Base-by-base conservation (phyloP, 2,888 invertebrate species). In the Helicoverpa assulta region DNA sequence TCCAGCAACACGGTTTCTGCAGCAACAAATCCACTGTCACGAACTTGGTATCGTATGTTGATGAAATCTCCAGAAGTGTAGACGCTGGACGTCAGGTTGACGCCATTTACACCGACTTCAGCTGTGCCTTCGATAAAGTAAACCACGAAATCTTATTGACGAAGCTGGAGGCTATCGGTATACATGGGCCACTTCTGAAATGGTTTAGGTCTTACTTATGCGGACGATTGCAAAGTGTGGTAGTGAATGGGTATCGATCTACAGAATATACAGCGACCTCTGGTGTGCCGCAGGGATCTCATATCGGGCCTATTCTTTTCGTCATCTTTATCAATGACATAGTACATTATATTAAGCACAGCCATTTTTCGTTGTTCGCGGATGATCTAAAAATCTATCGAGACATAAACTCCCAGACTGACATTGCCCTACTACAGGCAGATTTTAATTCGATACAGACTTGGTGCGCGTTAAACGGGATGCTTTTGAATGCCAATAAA, bases 1-100 rank as follows among this genome's bases (percentile, higher is more conserved):
- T 40, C 8, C 56, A 56, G 10, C 56, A 56, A 40, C 58, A 58
- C 12, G 58, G 47, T n/a, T 58, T 58, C 26, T 47, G 58, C 21
- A 47, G 47, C 16, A 43, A 47, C 26, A 58, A 58, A 58, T 58
- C 58, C 21, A 47, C 58, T 26, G 21, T 26, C 58, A 58, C 58
- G 8, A 57, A 57, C n/a, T 57, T 57, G 19, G 57, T 57, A 18
- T 18, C n/a, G 5, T 50, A 50, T 7, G 50, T 50, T 5, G 18
- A 50, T n/a, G 50, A 50, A n/a, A 50, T 50, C 18, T n/a, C 50
- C n/a, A 50, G 7, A 16, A 18, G n/a, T 16, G 7, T 55, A 16
- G 33, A 33, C 18, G 2, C 12, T n/a, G n/a, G 55, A n/a, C 33
- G 7, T 1, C 55, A 55, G n/a, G n/a, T 55, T 21, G 55, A 55